Evolutionary conservation across 2,888 invertebrate genomes (phyloP).

Genomic region (Byasa hedistus): DNA sequence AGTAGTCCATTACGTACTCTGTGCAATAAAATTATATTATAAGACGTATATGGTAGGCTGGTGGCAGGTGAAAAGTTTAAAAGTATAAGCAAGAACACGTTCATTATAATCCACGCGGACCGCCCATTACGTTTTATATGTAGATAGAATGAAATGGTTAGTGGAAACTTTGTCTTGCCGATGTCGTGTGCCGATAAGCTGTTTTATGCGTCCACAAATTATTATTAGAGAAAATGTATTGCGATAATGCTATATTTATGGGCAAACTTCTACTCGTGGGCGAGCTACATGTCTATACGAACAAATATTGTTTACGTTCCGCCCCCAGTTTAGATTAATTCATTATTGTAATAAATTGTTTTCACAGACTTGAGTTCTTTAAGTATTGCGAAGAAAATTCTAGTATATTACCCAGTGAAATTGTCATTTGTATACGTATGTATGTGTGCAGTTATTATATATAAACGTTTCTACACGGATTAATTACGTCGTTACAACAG

Average conservation of each 20-base stretch:
- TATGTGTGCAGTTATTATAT: no score
- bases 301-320: constrained; percentile 25
- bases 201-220: constrained; percentile 30
- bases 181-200: constrained; percentile 32
- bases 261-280: constrained; percentile 27
- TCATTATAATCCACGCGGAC: neutral
- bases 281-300: constrained; percentile 26
- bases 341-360: constrained; percentile 22
- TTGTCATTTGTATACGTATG: no score
- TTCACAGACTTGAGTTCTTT: constrained; percentile 2
- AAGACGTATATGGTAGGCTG: neutral
- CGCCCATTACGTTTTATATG: constrained; percentile 6
- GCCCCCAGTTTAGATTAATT: constrained; percentile 19
- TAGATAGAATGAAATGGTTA: constrained; percentile 22
- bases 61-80: neutral
- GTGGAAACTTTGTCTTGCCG: constrained; percentile 32
- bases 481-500: no score
- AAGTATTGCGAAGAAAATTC: constrained; percentile 10
- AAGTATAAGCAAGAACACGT: neutral
- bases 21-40: neutral
- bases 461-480: neutral
- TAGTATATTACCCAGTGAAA: neutral
- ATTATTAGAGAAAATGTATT: constrained; percentile 31
- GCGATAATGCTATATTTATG: constrained; percentile 31
- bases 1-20: no score